Base-by-base conservation (phyloP, 2,888 invertebrate species). In the Allygus modestus region DNA sequence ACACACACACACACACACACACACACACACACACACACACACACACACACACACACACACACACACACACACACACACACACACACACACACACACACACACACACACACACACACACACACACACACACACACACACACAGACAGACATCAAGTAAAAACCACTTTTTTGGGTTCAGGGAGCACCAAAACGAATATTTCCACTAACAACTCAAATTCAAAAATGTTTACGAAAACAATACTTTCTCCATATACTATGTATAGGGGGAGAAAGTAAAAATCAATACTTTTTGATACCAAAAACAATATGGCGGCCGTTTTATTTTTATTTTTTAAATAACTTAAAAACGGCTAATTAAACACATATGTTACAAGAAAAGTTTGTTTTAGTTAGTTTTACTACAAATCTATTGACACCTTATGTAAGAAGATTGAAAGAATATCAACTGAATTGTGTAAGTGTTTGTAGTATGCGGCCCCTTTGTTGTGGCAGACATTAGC, bases 1-100 rank as follows among this genome's bases (percentile, higher is more conserved):
- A 73, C 73, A 73, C 73, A 73, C 73, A 41, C 73, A 73, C 73
- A 41, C 73, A 73, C 73, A 73, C 73, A 41, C 73, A 73, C 73
- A 73, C 73, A 73, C 73, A 73, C 73, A 73, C 73, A 54, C 54
- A 54, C 54, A 54, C 23, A 20, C 54, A 54, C 20, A 54, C 54
- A 54, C 54, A 54, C 54, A 54, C 54, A 54, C 54, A 54, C 54
- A 54, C 54, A 54, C 54, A 54, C 54, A 54, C 54, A 54, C 54
- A 54, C 54, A 54, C 54, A 54, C 54, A 54, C 54, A 54, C 54
- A 54, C 54, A 54, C 54, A 54, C 54, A 54, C 54, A 54, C 54
- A 54, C 54, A 54, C 54, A 54, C 54, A 54, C 54, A 54, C 54
- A 54, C 54, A 54, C 54, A 54, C 54, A 54, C 54, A 54, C 54